phyloP scores from a whole-genome alignment of 2,113 vertebrate species.

The Festucalex cinctus region DNA sequence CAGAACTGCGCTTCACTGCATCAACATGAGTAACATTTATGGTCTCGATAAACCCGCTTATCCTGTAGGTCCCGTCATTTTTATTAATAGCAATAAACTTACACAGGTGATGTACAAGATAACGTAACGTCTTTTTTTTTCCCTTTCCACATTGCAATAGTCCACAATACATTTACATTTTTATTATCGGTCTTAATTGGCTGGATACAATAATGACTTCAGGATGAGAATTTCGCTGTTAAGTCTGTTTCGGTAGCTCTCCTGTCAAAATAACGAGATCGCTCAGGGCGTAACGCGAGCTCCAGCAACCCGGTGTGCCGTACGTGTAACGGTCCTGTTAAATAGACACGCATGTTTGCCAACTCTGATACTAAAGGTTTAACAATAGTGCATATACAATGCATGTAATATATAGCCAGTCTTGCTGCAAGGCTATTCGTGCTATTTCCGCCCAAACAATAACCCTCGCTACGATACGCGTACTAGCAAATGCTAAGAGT shows the following conservation, averaged over 20 bases:
- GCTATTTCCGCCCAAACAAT: conserved; percentile 17
- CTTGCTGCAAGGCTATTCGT: background rate
- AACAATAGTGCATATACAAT: conserved; percentile 1
- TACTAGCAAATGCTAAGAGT: conserved; percentile 37
- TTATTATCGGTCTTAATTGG: background rate
- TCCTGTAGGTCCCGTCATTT: background rate
- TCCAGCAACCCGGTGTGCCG: background rate
- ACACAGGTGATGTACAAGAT: background rate
- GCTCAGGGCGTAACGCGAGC: conserved; percentile 30
- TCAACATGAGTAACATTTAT: too few relatives aligned
- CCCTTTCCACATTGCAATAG: background rate
- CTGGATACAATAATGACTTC: background rate
- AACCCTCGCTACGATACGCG: conserved; percentile 15
- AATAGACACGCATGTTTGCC: too few relatives aligned
- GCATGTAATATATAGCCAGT: background rate
- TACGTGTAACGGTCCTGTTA: background rate
- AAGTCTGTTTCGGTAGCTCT: background rate
- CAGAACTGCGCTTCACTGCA: background rate
- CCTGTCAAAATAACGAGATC: conserved; percentile 1
- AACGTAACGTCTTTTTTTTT: background rate
- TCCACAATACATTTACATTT: background rate
- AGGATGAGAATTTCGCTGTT: conserved; percentile 9
- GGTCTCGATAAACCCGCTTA: too few relatives aligned
- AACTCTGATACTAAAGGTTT: conserved; percentile 8
- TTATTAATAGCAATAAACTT: background rate